These are phyloP conservation scores for Tiliqua scincoides DNA, from an alignment of 2,113 vertebrate genomes.

Conservation along the genomic window DNA sequence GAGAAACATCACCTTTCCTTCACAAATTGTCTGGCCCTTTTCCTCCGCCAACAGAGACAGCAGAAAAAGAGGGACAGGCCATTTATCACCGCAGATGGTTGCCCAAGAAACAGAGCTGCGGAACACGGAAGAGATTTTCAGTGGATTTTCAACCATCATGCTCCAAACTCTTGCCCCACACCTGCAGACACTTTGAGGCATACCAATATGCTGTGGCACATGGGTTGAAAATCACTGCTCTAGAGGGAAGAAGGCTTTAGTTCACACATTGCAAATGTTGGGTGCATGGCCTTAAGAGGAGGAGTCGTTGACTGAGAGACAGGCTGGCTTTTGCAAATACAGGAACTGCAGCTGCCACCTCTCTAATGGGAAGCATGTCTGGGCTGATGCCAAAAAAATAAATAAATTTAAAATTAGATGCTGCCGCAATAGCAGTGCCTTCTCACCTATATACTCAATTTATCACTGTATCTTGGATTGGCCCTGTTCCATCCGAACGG, in stretches of 20 bases:
- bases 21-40: no score
- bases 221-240: no score
- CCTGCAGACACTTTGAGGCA: no score
- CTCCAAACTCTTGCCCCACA: no score
- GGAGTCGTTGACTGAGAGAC: constrained; percentile 67
- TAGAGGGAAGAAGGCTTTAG: no score
- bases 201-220: no score
- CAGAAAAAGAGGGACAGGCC: no score
- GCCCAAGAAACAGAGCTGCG: no score
- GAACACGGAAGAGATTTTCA: no score
- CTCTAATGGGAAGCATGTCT: constrained; percentile 66
- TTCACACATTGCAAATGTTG: not conserved
- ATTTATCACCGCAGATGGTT: no score
- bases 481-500: constrained; percentile 64
- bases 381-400: constrained; percentile 65
- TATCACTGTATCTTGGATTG: constrained; percentile 72
- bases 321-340: constrained; percentile 62
- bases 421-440: constrained; percentile 66
- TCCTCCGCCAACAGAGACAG: no score
- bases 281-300: constrained; percentile 61
- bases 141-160: no score
- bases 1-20: not conserved
- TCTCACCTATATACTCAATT: constrained; percentile 74
- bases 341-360: constrained; percentile 64
- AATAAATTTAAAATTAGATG: constrained; percentile 61